A percentile compares a stretch with the other conserved stretches of the same genome.
These are phyloP conservation scores for Drosophila busckii DNA, from an alignment of 1,140 invertebrate genomes.

Conservation along the genomic window DNA sequence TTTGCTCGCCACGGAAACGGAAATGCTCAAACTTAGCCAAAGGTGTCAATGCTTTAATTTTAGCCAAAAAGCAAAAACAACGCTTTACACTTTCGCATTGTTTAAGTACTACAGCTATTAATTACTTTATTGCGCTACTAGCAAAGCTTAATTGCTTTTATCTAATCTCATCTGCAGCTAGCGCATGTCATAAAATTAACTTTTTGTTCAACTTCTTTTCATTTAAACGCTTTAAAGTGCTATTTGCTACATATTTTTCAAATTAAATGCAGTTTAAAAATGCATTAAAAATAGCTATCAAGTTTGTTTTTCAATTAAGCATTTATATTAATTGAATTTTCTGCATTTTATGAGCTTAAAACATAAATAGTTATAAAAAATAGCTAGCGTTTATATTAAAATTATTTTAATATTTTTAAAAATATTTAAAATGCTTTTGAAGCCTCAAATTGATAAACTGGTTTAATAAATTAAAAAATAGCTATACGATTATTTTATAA, in stretches of 20 bases:
- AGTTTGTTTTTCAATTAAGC: no score
- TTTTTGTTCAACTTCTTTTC: not conserved
- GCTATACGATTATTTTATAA: no score
- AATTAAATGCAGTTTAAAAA: no score
- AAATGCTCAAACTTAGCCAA: conserved; percentile 61
- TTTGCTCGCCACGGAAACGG: conserved; percentile 52
- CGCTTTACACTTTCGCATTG: conserved; percentile 13
- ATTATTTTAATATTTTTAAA: no score
- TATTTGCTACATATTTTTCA: conserved; percentile 8
- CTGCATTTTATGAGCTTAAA: no score
- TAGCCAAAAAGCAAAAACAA: conserved; percentile 28
- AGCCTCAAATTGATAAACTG: no score
- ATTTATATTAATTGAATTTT: no score
- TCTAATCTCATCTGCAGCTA: conserved; percentile 26
- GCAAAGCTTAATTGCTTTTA: conserved; percentile 33
- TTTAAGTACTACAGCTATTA: conserved; percentile 20
- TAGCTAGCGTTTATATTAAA: no score
- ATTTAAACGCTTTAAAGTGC: not conserved
- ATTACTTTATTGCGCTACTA: conserved; percentile 26
- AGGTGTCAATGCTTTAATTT: conserved; percentile 47
- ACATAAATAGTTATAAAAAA: no score
- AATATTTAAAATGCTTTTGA: no score
- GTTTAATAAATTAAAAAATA: no score
- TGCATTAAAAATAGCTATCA: no score
- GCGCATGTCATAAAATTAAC: conserved; percentile 25